Evolutionary conservation across 2,113 vertebrate genomes (phyloP).

Genomic region (Apteryx owenii): DNA sequence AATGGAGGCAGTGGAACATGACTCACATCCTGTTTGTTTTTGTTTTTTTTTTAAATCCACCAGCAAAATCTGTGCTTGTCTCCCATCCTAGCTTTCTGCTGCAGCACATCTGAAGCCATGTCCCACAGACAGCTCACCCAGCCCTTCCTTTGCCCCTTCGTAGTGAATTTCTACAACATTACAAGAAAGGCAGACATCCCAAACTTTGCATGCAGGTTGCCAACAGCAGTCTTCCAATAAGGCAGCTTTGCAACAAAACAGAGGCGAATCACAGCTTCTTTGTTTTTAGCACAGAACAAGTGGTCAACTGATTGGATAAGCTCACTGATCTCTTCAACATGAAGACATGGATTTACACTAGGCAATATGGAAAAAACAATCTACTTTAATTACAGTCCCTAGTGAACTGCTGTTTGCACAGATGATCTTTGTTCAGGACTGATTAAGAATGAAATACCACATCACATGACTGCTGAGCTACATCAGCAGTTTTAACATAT

Average conservation of each 20-base stretch:
- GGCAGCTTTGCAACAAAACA: neutral
- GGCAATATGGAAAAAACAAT: neutral
- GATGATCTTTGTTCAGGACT: neutral
- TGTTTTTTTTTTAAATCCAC: neutral
- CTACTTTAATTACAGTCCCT: neutral
- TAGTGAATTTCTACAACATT: neutral
- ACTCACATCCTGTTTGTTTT: neutral
- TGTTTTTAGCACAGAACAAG: neutral
- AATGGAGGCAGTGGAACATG: neutral
- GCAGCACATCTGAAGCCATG: accelerated
- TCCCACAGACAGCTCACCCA: neutral
- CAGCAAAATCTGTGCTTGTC: neutral
- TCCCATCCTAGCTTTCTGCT: neutral
- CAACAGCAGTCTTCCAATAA: neutral
- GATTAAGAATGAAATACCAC: neutral
- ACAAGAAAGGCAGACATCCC: neutral
- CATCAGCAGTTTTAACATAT: neutral
- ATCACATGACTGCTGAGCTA: neutral
- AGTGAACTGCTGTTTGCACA: neutral
- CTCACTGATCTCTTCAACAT: neutral
- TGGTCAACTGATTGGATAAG: neutral
- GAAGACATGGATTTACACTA: neutral
- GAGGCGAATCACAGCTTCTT: neutral
- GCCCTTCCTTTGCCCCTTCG: neutral
- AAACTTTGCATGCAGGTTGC: neutral